Percentiles rank a stretch among this genome's conserved stretches.
Evolutionary conservation across 2,888 invertebrate genomes (phyloP).

Genomic region (Drosophila macrothrix): DNA sequence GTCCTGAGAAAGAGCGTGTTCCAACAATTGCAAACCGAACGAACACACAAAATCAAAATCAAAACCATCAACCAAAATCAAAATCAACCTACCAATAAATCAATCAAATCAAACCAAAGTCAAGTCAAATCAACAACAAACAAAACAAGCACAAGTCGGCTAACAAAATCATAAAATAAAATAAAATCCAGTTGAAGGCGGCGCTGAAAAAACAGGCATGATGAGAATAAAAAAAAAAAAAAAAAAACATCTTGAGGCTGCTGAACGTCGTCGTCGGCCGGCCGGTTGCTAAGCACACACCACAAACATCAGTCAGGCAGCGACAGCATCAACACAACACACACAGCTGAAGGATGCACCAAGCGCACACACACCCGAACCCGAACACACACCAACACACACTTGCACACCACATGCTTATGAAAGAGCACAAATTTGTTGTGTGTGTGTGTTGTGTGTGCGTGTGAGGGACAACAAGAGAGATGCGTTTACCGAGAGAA

Average conservation of each 20-base stretch:
- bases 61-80: slow-evolving; percentile 25
- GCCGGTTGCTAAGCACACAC: slow-evolving; percentile 67
- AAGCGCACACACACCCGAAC: slow-evolving; percentile 33
- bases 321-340: slow-evolving; percentile 49
- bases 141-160: slow-evolving; percentile 36
- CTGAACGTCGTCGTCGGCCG: slow-evolving; percentile 60
- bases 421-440: slow-evolving; percentile 35
- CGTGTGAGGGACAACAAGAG: neutral
- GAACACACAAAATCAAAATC: neutral
- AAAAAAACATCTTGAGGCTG: slow-evolving; percentile 35
- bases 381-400: slow-evolving; percentile 14
- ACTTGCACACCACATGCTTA: slow-evolving; percentile 12
- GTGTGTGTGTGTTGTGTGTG: slow-evolving; percentile 22
- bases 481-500: slow-evolving; percentile 1
- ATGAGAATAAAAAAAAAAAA: slow-evolving; percentile 7
- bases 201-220: slow-evolving; percentile 64
- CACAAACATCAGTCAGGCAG: slow-evolving; percentile 57
- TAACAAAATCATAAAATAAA: slow-evolving; percentile 9
- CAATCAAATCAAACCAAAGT: slow-evolving; percentile 31
- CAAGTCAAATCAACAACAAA: slow-evolving; percentile 12
- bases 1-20: slow-evolving; percentile 64
- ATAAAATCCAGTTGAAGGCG: slow-evolving; percentile 66
- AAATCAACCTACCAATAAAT: slow-evolving; percentile 22
- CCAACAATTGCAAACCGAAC: slow-evolving; percentile 27
- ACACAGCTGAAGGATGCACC: slow-evolving; percentile 45